These are phyloP conservation scores for Microctenopoma stevenorrisi DNA, from an alignment of 2,797 vertebrate species.

Conservation along the genomic window DNA sequence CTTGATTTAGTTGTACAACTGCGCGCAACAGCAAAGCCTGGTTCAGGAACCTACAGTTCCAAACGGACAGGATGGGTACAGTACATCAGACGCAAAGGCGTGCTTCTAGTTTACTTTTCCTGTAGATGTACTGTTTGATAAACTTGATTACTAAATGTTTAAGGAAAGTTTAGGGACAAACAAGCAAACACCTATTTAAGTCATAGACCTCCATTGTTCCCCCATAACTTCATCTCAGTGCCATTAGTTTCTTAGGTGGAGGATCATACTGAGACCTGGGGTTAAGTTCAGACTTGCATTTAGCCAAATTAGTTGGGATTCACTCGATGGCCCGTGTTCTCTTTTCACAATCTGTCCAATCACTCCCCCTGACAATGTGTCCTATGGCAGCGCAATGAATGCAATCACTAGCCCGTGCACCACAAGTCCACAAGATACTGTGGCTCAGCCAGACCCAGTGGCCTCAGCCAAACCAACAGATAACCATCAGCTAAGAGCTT, in stretches of 20 bases:
- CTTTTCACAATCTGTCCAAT: slow-evolving; percentile 63
- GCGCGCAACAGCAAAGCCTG: neutral
- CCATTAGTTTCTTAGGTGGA: slow-evolving; percentile 10
- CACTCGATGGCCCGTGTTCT: slow-evolving; percentile 24
- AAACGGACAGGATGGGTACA: slow-evolving; percentile 13
- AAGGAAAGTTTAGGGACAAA: neutral
- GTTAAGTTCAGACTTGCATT: slow-evolving; percentile 55
- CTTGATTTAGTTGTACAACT: neutral
- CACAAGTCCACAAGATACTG: slow-evolving; percentile 67
- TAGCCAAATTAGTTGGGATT: slow-evolving; percentile 51
- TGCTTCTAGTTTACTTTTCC: slow-evolving; percentile 1
- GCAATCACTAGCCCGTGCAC: slow-evolving; percentile 68
- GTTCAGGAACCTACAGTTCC: neutral
- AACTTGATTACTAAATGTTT: slow-evolving; percentile 22
- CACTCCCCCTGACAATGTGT: slow-evolving; percentile 59
- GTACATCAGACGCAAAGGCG: slow-evolving; percentile 30
- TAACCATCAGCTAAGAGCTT: slow-evolving; percentile 83
- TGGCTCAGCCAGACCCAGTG: slow-evolving; percentile 62
- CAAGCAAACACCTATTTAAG: no score
- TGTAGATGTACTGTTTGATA: slow-evolving; percentile 4
- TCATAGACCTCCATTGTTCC: neutral
- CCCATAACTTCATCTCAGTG: neutral
- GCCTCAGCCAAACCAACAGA: slow-evolving; percentile 68
- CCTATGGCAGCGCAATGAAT: slow-evolving; percentile 60
- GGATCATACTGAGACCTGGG: slow-evolving; percentile 33